Base-by-base conservation (phyloP, 1,140 invertebrate genomes). In the Bicyclus anynana region DNA sequence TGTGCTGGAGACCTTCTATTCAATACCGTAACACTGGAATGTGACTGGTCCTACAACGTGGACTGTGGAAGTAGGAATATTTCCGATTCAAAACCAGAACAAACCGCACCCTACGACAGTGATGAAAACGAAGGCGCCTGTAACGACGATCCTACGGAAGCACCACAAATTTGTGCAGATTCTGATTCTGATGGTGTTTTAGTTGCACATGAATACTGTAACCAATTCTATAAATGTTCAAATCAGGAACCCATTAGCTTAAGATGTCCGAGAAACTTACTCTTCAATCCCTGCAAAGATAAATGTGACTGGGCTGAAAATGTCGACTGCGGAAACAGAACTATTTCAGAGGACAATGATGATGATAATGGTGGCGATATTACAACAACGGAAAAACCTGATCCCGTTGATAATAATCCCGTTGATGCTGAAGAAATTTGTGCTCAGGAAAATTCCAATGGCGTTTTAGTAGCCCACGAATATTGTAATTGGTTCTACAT, bases 251-350 rank as follows among this genome's bases (percentile, higher is more conserved):
- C 72, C 2, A 60, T 73, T 14, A 55, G 35, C n/a, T 71, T 79
- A 1, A 91, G 89, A 48, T 90, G 87, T 12, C 63, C 75, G 0
- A 65, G 73, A n/a, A 20, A 40, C 2, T 88, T 89, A 53, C 73
- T 91, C 59, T 93, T 90, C 67, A 92, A 93, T 74, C 86, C 92
- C 50, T 53, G 80, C 26, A 65, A 67, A 10, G 78, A 91, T 80
- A 74, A 90, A 49, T 90, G 94, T 76, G 89, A 93, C 10, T 37
- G 42, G 14, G 20, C 29, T 7, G 33, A 13, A 5, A 52, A 20
- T 20, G 53, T 60, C 16, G 56, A 58, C 12, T 70, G 65, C 42
- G 53, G 55, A n/a, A 59, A 62, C 10, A 54, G 58, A 49, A 40
- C 55, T 27, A 42, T 27, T 12, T 5, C 50, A 35, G 18, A n/a